Evolutionary conservation across 2,113 vertebrate genomes (phyloP).

Genomic region (Ophiodon elongatus): DNA sequence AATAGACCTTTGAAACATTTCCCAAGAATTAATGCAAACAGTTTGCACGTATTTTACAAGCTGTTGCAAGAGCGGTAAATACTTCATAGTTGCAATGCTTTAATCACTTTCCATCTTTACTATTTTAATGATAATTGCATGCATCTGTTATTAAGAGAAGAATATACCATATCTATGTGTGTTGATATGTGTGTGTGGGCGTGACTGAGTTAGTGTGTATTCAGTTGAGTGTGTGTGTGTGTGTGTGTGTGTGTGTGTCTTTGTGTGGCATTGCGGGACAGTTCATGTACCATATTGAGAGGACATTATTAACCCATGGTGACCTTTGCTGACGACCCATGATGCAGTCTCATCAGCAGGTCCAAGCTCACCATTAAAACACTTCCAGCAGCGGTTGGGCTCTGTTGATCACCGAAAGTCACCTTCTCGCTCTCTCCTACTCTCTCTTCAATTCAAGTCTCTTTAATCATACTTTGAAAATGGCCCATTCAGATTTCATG

Average conservation of each 20-base stretch:
- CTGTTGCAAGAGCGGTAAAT: neutral
- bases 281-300: constrained; percentile 1
- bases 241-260: neutral
- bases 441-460: neutral
- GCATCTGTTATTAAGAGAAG: neutral
- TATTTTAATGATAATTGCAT: neutral
- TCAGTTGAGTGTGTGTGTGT: constrained; percentile 1
- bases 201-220: constrained; percentile 27
- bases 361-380: constrained; percentile 35
- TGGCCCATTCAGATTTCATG: too few relatives aligned
- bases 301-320: constrained; percentile 37
- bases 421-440: neutral
- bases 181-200: neutral
- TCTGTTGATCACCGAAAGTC: constrained; percentile 15
- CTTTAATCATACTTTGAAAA: too few relatives aligned
- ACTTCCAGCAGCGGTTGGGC: constrained; percentile 8
- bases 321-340: constrained; percentile 43
- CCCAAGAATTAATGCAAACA: neutral
- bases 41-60: neutral
- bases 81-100: neutral
- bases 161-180: neutral
- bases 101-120: neutral
- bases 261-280: neutral
- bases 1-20: neutral
- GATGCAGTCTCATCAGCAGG: constrained; percentile 55